phyloP scores from a whole-genome alignment of 35 echinoderm and acorn worm genomes.

The Holothuria glaberrima region DNA sequence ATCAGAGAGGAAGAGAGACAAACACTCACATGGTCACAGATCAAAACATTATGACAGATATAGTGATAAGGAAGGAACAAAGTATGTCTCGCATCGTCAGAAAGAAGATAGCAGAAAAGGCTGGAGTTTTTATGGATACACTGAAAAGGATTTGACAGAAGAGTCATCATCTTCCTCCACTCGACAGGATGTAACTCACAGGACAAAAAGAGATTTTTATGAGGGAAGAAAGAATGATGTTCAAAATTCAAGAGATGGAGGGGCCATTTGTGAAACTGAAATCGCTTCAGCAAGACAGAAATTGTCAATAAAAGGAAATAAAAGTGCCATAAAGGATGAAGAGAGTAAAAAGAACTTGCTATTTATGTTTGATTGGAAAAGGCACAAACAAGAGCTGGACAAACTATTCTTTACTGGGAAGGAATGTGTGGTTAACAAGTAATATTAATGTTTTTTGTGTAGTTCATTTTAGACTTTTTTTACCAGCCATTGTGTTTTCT shows the following conservation, averaged over 20 bases:
- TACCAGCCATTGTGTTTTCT: no score
- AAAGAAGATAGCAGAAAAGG: slow-evolving; percentile 6
- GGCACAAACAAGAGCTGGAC: slow-evolving; percentile 63
- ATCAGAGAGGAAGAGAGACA: not conserved
- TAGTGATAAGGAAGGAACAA: no score
- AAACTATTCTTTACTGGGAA: slow-evolving; percentile 71
- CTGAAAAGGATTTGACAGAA: slow-evolving; percentile 54
- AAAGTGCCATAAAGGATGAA: not conserved
- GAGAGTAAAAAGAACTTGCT: slow-evolving; percentile 17
- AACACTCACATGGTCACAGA: not conserved
- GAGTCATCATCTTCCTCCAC: not conserved
- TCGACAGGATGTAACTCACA: not conserved
- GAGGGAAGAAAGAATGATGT: not conserved
- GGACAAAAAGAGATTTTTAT: not conserved
- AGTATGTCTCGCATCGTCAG: no score
- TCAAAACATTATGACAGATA: not conserved
- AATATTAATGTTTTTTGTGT: slow-evolving; percentile 1
- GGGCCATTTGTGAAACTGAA: not conserved
- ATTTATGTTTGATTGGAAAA: slow-evolving; percentile 74
- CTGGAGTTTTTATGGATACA: slow-evolving; percentile 59
- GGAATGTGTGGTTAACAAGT: slow-evolving; percentile 70
- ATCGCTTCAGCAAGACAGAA: not conserved
- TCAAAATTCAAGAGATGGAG: not conserved
- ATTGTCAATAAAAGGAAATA: not conserved
- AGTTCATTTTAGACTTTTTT: no score